phyloP scores from a whole-genome alignment of 2,888 invertebrate genomes.

The Clostera curtula region DNA sequence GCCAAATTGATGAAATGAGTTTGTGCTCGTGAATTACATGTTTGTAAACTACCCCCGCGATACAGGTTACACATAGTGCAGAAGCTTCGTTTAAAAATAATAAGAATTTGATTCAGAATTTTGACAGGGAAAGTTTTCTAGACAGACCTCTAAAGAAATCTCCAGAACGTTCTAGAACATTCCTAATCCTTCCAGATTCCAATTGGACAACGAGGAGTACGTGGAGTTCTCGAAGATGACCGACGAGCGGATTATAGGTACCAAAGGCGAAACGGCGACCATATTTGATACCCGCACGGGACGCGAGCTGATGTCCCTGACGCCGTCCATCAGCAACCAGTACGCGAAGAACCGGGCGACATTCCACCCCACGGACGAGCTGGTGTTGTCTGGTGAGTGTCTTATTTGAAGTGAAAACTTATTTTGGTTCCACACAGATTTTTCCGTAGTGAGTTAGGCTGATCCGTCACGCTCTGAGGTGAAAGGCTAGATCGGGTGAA shows the following conservation, averaged over 20 bases:
- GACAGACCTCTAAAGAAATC: too few relatives aligned
- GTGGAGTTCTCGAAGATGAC: slow-evolving; percentile 92
- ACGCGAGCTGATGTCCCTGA: slow-evolving; percentile 80
- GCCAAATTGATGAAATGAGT: neutral
- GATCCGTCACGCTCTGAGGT: too few relatives aligned
- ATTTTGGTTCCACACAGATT: too few relatives aligned
- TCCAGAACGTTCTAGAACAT: too few relatives aligned
- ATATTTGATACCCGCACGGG: slow-evolving; percentile 93
- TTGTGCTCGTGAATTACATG: too few relatives aligned
- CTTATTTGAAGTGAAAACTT: neutral
- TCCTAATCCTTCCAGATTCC: slow-evolving; percentile 61
- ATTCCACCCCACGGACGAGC: slow-evolving; percentile 93
- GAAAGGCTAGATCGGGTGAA: too few relatives aligned
- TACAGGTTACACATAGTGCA: too few relatives aligned
- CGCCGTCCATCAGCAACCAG: slow-evolving; percentile 90
- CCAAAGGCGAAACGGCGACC: slow-evolving; percentile 86
- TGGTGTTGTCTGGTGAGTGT: slow-evolving; percentile 88
- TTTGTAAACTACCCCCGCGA: too few relatives aligned
- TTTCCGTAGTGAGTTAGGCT: too few relatives aligned
- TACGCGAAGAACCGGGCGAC: slow-evolving; percentile 96
- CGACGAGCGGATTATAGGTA: slow-evolving; percentile 92
- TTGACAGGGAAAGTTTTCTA: too few relatives aligned
- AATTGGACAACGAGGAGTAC: slow-evolving; percentile 89
- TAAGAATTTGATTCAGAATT: too few relatives aligned
- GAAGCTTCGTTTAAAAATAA: too few relatives aligned